phyloP scores from a whole-genome alignment of 2,888 invertebrate species.

The Onchidella celtica region DNA sequence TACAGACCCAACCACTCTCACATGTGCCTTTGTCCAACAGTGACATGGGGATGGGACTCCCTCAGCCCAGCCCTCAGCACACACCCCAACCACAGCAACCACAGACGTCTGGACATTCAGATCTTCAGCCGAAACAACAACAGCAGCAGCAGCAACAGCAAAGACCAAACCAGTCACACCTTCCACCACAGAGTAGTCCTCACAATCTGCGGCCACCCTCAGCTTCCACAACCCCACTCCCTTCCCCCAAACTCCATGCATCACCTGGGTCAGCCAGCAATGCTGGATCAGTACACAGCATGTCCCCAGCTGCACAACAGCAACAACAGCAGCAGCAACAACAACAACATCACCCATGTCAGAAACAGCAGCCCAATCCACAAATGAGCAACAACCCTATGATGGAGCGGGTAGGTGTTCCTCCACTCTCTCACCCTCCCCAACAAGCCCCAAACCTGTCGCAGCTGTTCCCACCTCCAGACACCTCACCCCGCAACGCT shows the following conservation, averaged over 20 bases:
- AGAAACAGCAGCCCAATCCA: constrained; percentile 38
- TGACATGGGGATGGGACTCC: constrained; percentile 32
- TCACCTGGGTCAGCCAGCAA: constrained; percentile 50
- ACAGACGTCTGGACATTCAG: neutral
- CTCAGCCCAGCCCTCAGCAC: constrained; percentile 24
- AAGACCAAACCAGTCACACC: constrained; percentile 31
- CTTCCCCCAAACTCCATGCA: constrained; percentile 49
- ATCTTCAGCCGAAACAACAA: constrained; percentile 38
- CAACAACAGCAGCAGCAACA: constrained; percentile 48
- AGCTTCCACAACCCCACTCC: constrained; percentile 47
- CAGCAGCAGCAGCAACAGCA: constrained; percentile 36
- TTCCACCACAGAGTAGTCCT: constrained; percentile 46
- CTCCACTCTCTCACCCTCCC: constrained; percentile 40
- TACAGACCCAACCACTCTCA: constrained; percentile 31
- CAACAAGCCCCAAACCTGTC: constrained; percentile 34
- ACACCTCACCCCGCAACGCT: constrained; percentile 39
- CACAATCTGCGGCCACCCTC: constrained; percentile 46
- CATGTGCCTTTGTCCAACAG: constrained; percentile 33
- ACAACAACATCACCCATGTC: constrained; percentile 28
- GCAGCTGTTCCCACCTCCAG: constrained; percentile 37
- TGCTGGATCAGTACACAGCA: constrained; percentile 45
- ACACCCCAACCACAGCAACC: neutral
- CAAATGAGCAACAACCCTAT: constrained; percentile 32
- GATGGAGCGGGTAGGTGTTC: constrained; percentile 13
- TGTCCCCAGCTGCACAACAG: constrained; percentile 49